Evolutionary conservation across 2,113 vertebrate species (phyloP).

Genomic region (Crocuta crocuta): DNA sequence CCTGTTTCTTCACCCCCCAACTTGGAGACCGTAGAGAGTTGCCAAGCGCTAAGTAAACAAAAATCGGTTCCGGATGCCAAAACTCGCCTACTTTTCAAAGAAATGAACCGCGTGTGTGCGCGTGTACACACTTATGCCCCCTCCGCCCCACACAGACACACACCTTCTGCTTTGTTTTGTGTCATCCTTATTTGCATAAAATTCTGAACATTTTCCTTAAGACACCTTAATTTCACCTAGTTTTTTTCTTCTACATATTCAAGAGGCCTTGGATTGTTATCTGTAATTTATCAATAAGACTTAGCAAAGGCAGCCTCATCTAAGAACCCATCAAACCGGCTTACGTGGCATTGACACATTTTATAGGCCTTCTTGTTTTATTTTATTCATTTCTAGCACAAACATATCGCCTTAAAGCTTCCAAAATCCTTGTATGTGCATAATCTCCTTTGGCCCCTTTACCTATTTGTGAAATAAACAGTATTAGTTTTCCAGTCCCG

Average conservation of each 20-base stretch:
- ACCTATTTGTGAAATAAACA: neutral
- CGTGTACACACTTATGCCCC: accelerated
- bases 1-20: neutral
- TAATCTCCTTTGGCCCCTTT: neutral
- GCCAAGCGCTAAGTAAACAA: neutral
- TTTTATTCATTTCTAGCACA: neutral
- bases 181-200: neutral
- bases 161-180: neutral
- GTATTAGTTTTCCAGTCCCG: neutral
- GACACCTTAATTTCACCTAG: neutral
- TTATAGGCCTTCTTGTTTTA: neutral
- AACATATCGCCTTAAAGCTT: neutral
- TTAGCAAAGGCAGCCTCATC: neutral
- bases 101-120: neutral
- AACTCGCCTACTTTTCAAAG: neutral
- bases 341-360: neutral
- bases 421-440: neutral
- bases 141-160: neutral
- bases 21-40: neutral
- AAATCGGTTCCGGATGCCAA: neutral
- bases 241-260: neutral
- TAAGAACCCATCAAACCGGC: neutral
- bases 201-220: neutral
- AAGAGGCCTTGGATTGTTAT: neutral
- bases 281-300: neutral